Conservation (phyloP, 2,113 vertebrate species). For the Corynorhinus townsendii region DNA sequence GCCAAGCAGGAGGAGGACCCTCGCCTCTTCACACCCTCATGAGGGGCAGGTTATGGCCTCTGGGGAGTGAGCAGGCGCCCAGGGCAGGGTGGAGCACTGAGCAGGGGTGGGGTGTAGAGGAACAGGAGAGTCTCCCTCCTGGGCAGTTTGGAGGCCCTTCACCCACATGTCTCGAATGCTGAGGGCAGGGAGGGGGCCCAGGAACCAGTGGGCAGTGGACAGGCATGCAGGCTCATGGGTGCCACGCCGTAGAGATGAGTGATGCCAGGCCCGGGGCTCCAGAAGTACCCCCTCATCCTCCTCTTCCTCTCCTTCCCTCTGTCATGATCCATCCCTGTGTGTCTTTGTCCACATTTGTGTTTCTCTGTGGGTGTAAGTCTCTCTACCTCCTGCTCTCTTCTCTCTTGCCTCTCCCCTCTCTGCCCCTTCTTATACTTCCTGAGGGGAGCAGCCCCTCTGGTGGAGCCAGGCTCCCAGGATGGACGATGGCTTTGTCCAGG, state of each 20-base stretch:
- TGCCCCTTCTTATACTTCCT: no score
- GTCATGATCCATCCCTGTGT: rapidly evolving
- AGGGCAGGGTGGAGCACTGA: not conserved
- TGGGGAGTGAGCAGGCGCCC: not conserved
- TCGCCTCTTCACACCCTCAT: no score
- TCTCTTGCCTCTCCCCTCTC: not conserved
- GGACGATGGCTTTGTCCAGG: not conserved
- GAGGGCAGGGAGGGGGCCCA: not conserved
- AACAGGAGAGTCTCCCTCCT: not conserved
- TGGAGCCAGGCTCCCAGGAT: not conserved
- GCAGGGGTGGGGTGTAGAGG: not conserved
- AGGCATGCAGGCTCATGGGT: not conserved
- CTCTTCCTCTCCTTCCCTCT: not conserved
- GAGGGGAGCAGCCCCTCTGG: not conserved
- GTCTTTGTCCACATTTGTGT: not conserved
- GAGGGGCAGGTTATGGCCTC: not conserved
- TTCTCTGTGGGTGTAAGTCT: not conserved
- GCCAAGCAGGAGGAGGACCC: not conserved
- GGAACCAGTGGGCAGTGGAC: not conserved
- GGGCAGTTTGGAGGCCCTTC: not conserved
- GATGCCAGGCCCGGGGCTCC: not conserved
- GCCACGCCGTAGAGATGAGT: not conserved
- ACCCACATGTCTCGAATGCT: not conserved
- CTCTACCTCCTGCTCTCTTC: not conserved
- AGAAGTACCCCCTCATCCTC: not conserved